Evolutionary conservation across 2,888 invertebrate species (phyloP), one percentile per base, ranked within the genome.

Genomic region (Cantharis lateralis): DNA sequence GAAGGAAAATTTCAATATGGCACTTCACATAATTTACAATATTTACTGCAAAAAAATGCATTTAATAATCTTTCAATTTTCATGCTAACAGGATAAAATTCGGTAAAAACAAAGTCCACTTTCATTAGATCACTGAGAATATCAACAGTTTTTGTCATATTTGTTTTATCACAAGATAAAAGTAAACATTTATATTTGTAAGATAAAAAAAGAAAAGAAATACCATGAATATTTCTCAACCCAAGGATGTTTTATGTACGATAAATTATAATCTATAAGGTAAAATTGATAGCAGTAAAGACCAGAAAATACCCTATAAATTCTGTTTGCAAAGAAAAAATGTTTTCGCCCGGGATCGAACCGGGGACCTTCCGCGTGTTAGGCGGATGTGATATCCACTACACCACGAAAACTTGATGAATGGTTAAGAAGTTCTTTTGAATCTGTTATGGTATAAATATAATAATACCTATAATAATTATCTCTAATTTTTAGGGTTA

Each of bases 351-450:
- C 94, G 93, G 94, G 94, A 93, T 94, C 94, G 94, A 94, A 94
- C 94, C 93, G 93, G 94, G 93, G 94, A 92, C 94, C 94, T 94
- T 94, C 94, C 94, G 94, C 94, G 94, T 94, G 94, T 94, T 93
- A 94, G 93, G 94, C 94, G 94, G 94, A 94, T 93, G 94, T 94
- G 94, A 94, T 94, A 94, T 94, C 94, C 94, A 93, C 94, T 94
- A 94, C 94, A 94, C 94, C 93, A 94, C 94, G 93, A 92, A 93
- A 93, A 93, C 93, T 24, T 9, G 0, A 1, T 24, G 24, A 24
- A 9, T 9, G 7, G 9, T 24, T 24, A 9, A 9, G 9, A 24
- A 24, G 0, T 24, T 9, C 7, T 24, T 24, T 4, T 20, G 3
- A 20, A 2, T 20, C 3, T 20, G 20, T 20, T 2, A 4, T 0